phyloP scores from a whole-genome alignment of 2,113 vertebrate genomes.

The Chamaetylas fuelleborni region DNA sequence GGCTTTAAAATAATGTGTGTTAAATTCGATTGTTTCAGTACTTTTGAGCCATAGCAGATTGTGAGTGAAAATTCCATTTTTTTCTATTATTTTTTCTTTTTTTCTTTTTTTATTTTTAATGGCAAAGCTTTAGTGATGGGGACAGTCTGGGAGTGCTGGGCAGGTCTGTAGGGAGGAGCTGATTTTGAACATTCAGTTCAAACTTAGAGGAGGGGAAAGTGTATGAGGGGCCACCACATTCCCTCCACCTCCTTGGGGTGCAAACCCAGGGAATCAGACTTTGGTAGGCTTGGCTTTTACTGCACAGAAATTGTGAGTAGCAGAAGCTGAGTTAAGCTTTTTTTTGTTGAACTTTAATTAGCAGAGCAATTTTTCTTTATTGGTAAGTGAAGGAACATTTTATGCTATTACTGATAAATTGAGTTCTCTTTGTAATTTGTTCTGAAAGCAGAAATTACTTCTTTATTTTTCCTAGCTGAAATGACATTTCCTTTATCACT shows the following conservation, averaged over 20 bases:
- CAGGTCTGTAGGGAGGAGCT: background rate
- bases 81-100: too few species aligned
- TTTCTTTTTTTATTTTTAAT: background rate
- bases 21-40: background rate
- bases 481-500: background rate
- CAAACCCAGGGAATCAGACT: background rate
- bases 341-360: constrained; percentile 24
- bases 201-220: background rate
- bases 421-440: constrained; percentile 16
- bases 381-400: background rate
- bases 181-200: background rate
- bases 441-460: constrained; percentile 13
- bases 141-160: background rate
- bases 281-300: background rate
- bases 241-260: background rate
- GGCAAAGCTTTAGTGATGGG: background rate
- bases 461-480: background rate
- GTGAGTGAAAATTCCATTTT: background rate
- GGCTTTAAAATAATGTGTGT: background rate
- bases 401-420: constrained; percentile 16
- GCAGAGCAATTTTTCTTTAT: background rate
- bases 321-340: background rate
- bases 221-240: background rate
- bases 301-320: background rate
- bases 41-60: background rate